Conservation (phyloP, 2,113 vertebrate genomes). For the Lutjanus erythropterus region DNA sequence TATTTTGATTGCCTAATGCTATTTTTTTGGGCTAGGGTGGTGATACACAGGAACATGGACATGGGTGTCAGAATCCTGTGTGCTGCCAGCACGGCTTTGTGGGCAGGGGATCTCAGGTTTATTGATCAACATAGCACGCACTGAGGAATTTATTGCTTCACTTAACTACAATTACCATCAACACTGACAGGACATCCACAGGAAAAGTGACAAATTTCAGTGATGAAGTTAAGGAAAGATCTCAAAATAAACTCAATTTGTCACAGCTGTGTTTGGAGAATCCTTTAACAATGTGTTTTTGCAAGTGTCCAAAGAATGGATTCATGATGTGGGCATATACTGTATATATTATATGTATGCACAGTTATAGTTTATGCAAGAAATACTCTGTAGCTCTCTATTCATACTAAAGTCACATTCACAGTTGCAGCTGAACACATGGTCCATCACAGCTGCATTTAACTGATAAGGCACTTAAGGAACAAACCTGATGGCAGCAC, state of each 20-base stretch:
- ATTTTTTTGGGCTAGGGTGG: no score
- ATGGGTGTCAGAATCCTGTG: no score
- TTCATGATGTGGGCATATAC: background rate
- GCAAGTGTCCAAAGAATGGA: background rate
- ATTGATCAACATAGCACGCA: no score
- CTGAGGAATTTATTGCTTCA: no score
- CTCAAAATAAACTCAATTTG: background rate
- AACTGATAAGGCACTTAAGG: slow-evolving; percentile 84
- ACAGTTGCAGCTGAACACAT: slow-evolving; percentile 58
- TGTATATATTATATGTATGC: background rate
- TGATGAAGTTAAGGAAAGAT: background rate
- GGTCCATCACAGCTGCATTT: slow-evolving; percentile 77
- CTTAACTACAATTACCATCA: no score
- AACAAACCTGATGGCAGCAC: slow-evolving; percentile 79
- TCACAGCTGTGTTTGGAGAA: background rate
- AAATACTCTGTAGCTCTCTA: slow-evolving; percentile 19
- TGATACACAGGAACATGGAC: no score
- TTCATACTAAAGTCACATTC: slow-evolving; percentile 56
- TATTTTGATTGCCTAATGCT: no score
- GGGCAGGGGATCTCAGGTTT: no score
- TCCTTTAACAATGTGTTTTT: background rate
- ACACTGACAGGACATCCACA: no score
- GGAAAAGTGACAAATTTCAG: no score
- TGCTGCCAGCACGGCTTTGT: no score
- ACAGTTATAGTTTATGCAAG: background rate